Evolutionary conservation across 2,113 vertebrate species (phyloP), one percentile per base, ranked within the genome.

Genomic region (Hepsetus odoe): DNA sequence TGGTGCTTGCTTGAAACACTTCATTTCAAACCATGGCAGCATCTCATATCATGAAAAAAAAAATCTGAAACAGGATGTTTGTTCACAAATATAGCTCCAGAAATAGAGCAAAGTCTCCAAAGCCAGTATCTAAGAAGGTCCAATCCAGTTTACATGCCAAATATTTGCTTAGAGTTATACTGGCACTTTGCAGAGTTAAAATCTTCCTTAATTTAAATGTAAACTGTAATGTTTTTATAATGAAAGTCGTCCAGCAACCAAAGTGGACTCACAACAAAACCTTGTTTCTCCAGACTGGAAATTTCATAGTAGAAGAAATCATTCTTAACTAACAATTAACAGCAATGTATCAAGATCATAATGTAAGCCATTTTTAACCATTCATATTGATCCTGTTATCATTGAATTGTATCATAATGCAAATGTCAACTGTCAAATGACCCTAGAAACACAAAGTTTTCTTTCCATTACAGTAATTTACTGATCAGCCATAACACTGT

Each of bases 1-100:
- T 64, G 61, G 16, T 38, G 61, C 30, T 55, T 35, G n/a, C 8
- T 7, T 65, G 58, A 20, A 78, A 62, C 70, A 44, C 70, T 32
- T 51, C 30, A 32, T 33, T 70, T 22, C 12, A 40, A 71, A 40
- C 9, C 18, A 28, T 55, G 62, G 66, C 38, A 70, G 26, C 38
- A 49, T 26, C 32, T 72, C 35, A 42, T 24, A 33, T 58, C 49
- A n/a, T 42, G 26, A 66, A 73, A 51, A 30, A 7, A 53, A 38
- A 66, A 28, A 22, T 79, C 24, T 51, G 28, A 62, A 70, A 32
- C 16, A 20, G 22, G 49, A 42, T 18, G 38, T 70, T 22, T 68
- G 40, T 65, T 55, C 10, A 65, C 32, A 51, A 61, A 70, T 40
- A 46, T 44, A 58, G 30, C 53, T 38, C 51, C 61, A 72, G 28